Evolutionary conservation across 2,888 invertebrate species (phyloP), one percentile per base, ranked within the genome.

Genomic region (Acrobeloides nanus): DNA sequence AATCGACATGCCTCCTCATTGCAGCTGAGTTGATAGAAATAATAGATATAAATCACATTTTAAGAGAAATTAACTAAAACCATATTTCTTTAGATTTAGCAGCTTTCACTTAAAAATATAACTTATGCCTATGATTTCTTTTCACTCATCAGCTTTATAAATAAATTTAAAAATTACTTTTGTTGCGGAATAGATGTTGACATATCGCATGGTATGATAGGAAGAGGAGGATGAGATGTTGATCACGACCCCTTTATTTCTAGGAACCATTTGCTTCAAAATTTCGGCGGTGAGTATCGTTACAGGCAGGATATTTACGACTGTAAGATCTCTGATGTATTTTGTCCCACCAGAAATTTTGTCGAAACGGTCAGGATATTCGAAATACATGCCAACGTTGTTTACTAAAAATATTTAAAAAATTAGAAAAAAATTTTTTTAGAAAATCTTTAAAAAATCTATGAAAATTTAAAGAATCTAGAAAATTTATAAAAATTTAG

Each of bases 301-400:
- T 26, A 84, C 82, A 0, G 87, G 84, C 24, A 83, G 79, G 21
- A 87, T 81, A 74, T 89, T 89, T 42, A 84, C 84, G 54, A 83
- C 82, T 48, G 88, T 80, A 51, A 88, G 81, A 46, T 62, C 58
- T 21, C 62, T 55, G 21, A 72, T 48, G 24, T 59, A 46, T 39
- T 62, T 46, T 17, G 65, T 47, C 25, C 66, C 70, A 29, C 68
- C 70, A 12, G 62, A 62, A 33, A 64, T 52, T 25, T 59, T 56
- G 41, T 70, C 66, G 29, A 70, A 51, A 10, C 64, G 78, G 50
- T 88, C 86, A 0, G 90, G 90, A 75, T 86, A 82, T 0, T 81
- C 78, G 74, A 89, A 87, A 27, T 85, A 85, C 65, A 87, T 82
- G 18, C 90, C 90, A 1, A 92, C 88, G 77, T 92, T 92, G 77